Base-by-base conservation (phyloP, 2,888 invertebrate genomes). In the Girardia tigrina region DNA sequence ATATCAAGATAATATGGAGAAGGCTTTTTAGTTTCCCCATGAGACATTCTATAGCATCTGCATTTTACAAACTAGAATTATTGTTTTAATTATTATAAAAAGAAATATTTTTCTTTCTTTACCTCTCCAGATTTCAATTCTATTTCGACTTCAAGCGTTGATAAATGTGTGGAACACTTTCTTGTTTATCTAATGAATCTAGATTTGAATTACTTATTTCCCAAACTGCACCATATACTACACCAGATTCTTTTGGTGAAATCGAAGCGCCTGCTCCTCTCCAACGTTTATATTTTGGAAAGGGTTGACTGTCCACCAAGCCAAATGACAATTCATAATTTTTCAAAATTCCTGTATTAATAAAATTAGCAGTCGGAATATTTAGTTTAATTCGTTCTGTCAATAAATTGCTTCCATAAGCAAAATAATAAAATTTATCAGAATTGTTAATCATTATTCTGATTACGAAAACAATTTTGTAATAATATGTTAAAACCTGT, bases 401-500 rank as follows among this genome's bases (percentile, higher is more conserved):
- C 71, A 91, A 85, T 82, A 93, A 87, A 85, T 94, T 94, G 82
- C 93, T 93, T 0, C 92, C 93, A 82, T 90, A 94, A 0, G 90
- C 91, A 84, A 92, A 94, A 83, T 94, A 94, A 42, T 90, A 84
- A 82, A 91, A 91, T 4, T n/a, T 56, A 12, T 56, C 56, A n/a
- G n/a, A n/a, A n/a, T n/a, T n/a, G n/a, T n/a, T n/a, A n/a, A n/a
- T n/a, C n/a, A n/a, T n/a, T n/a, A n/a, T n/a, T n/a, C n/a, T n/a
- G n/a, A n/a, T n/a, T n/a, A n/a, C n/a, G n/a, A n/a, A n/a, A n/a
- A n/a, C n/a, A n/a, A n/a, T n/a, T n/a, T n/a, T n/a, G n/a, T n/a
- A n/a, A n/a, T n/a, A n/a, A n/a, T n/a, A n/a, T n/a, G n/a, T n/a
- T n/a, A n/a, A n/a, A n/a, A n/a, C n/a, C n/a, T n/a, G n/a, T n/a